Base-by-base conservation (phyloP, 2,888 invertebrate genomes). In the Palloptera scutellata region DNA sequence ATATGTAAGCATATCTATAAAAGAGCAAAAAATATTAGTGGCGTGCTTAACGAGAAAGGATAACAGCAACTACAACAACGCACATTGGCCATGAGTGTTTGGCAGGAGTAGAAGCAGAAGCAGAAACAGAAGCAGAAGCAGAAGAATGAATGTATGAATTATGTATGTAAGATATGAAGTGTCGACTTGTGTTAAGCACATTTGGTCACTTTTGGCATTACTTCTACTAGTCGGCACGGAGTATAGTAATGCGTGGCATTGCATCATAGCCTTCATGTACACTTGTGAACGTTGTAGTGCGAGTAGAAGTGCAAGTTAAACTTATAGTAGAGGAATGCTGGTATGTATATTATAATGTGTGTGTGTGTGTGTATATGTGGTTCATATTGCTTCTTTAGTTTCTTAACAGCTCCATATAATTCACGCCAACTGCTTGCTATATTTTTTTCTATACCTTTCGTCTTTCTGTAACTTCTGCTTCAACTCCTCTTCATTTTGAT, bases 141-240 rank as follows among this genome's bases (percentile, higher is more conserved):
- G 2, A 5, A 5, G 11, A 4, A 11, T n/a, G 43, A 54, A 43
- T 20, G 42, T 40, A 17, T 53, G 58, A 9, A 53, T 5, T n/a
- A 30, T 19, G 55, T 52, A 52, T 58, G 57, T 58, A 58, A 58
- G 62, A 59, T 52, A 67, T 63, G 67, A 67, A 67, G 67, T 67
- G 67, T 52, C 67, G 67, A 67, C 52, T 67, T 67, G 59, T 59
- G 63, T 63, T 62, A 58, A 67, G 67, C 67, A 67, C 67, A 67
- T 62, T 66, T 67, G 67, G 67, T 63, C 63, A 59, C 59, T 67
- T 62, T 61, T 30, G 54, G 54, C 54, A 4, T 48, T 8, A 61
- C 61, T 30, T 30, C 53, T 42, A 1, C 52, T 8, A 51, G 9
- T 48, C 17, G 11, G 42, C 20, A 20, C n/a, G 45, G 19, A 8